Percentiles rank a stretch among this genome's conserved stretches.
These are phyloP conservation scores for Serranus cabrilla DNA, from an alignment of 2,797 vertebrate species.

Conservation along the genomic window DNA sequence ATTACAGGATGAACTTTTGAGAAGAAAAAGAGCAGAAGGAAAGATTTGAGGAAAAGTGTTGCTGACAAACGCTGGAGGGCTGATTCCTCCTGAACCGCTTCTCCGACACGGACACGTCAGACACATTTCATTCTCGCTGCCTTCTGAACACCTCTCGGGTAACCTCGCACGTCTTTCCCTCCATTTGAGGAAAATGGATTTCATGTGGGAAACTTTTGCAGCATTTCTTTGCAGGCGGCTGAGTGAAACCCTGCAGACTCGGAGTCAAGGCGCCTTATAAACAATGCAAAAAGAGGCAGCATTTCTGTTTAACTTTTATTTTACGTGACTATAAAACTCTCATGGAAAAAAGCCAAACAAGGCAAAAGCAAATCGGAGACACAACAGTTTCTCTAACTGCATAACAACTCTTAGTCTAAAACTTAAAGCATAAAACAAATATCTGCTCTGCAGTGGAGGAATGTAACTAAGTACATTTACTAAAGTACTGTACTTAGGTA, in stretches of 20 bases:
- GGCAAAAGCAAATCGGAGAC: not conserved
- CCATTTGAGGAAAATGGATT: conserved; percentile 9
- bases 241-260: conserved; percentile 3
- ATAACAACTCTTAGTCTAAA: not conserved
- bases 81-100: conserved; percentile 26
- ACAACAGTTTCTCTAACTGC: not conserved
- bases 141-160: conserved; percentile 9
- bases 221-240: not conserved
- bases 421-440: too few species aligned
- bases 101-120: conserved; percentile 26
- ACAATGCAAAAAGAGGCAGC: not conserved
- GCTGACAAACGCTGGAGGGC: conserved; percentile 20
- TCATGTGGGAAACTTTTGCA: not conserved
- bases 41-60: conserved; percentile 34
- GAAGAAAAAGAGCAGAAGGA: conserved; percentile 13
- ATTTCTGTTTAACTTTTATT: not conserved
- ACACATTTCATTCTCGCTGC: conserved; percentile 14
- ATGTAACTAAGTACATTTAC: too few species aligned
- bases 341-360: too few species aligned
- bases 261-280: not conserved
- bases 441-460: too few species aligned
- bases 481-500: too few species aligned
- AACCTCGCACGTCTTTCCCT: not conserved
- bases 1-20: conserved; percentile 34
- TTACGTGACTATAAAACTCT: not conserved